Evolutionary conservation across 2,888 invertebrate genomes (phyloP).

Genomic region (Cataglyphis cursor): DNA sequence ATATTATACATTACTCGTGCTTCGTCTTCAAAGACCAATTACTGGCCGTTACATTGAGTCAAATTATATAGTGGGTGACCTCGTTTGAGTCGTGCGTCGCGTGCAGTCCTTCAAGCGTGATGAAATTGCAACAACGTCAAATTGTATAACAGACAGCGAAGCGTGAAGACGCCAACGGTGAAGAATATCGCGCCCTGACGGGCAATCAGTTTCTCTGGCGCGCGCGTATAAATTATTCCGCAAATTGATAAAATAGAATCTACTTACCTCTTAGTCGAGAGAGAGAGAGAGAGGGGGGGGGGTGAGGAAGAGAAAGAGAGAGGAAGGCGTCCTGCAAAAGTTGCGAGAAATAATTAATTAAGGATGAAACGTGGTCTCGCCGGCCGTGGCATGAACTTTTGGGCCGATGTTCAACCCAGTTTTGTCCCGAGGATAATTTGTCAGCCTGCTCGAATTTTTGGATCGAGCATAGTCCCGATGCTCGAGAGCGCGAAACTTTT

Average conservation of each 20-base stretch:
- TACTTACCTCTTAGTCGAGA: slow-evolving; percentile 69
- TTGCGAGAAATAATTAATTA: slow-evolving; percentile 73
- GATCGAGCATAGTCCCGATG: slow-evolving; percentile 50
- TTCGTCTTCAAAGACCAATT: slow-evolving; percentile 12
- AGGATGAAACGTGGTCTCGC: slow-evolving; percentile 68
- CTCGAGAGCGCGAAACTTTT: slow-evolving; percentile 33
- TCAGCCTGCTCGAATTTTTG: slow-evolving; percentile 70
- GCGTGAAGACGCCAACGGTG: slow-evolving; percentile 24
- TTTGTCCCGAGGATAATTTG: slow-evolving; percentile 66
- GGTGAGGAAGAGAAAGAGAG: neutral
- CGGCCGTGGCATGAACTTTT: slow-evolving; percentile 66
- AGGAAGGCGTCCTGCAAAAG: slow-evolving; percentile 60
- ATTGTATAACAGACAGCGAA: neutral
- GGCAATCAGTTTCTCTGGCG: slow-evolving; percentile 46
- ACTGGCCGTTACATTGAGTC: neutral
- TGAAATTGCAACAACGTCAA: slow-evolving; percentile 43
- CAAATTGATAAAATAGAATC: slow-evolving; percentile 68
- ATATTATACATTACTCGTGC: slow-evolving; percentile 10
- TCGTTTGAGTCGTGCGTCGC: slow-evolving; percentile 9
- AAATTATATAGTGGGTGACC: slow-evolving; percentile 26
- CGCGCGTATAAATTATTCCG: slow-evolving; percentile 53
- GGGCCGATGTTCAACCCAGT: slow-evolving; percentile 66
- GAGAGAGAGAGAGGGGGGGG: slow-evolving; percentile 1
- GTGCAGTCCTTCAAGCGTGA: neutral
- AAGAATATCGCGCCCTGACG: slow-evolving; percentile 35